Conservation (phyloP, 92 coral and sea anemone genomes). For the Ricordea florida region DNA sequence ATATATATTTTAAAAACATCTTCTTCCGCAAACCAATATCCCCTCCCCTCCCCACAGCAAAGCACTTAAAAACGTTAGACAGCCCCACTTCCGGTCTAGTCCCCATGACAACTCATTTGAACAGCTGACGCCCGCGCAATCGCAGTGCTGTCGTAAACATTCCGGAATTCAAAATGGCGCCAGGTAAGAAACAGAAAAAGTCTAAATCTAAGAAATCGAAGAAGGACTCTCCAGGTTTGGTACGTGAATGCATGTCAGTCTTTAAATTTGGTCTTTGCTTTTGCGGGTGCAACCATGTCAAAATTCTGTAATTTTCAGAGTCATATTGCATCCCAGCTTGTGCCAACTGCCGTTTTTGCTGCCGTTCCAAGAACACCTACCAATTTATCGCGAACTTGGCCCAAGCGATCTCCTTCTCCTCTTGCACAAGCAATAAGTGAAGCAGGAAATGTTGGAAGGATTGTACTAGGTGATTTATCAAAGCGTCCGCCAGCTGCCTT, state of each 20-base stretch:
- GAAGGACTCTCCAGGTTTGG: constrained; percentile 55
- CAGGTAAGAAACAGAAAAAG: constrained; percentile 89
- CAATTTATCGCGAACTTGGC: constrained; percentile 87
- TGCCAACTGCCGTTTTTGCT: constrained; percentile 95
- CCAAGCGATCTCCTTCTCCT: constrained; percentile 74
- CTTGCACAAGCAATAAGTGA: constrained; percentile 80
- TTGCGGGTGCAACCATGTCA: neutral
- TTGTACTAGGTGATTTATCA: constrained; percentile 67
- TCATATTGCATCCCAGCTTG: constrained; percentile 84
- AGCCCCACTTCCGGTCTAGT: too few species aligned
- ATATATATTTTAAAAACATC: too few species aligned
- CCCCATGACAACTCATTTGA: constrained; percentile 35
- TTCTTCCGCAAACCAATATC: too few species aligned
- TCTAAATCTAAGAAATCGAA: constrained; percentile 43
- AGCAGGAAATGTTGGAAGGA: constrained; percentile 88
- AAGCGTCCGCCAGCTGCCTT: constrained; percentile 23
- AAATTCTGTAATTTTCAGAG: constrained; percentile 47
- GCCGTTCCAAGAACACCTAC: constrained; percentile 92
- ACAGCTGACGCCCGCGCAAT: constrained; percentile 68
- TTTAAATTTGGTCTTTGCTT: neutral
- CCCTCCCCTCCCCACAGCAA: too few species aligned
- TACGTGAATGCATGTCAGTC: constrained; percentile 42
- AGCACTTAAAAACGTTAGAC: too few species aligned
- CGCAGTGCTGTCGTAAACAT: constrained; percentile 55
- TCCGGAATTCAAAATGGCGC: constrained; percentile 87